Evolutionary conservation across 2,888 invertebrate species (phyloP).

Genomic region (Cybosia mesomella): DNA sequence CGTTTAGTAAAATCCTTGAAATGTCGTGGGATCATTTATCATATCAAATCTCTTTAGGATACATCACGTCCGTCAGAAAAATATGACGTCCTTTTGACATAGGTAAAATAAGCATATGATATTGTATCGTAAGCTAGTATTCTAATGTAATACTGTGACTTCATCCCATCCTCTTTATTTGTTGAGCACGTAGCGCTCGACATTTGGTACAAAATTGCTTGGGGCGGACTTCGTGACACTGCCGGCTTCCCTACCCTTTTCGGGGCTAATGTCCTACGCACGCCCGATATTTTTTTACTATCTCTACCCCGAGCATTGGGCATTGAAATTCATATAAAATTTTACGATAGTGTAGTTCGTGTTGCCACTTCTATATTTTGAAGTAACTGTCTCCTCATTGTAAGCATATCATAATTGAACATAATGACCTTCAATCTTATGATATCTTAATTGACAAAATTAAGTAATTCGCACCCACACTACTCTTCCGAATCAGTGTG

Average conservation of each 20-base stretch:
- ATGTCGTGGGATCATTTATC: slow-evolving; percentile 45
- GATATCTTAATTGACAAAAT: neutral
- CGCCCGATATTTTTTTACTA: slow-evolving; percentile 74
- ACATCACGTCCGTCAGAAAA: slow-evolving; percentile 50
- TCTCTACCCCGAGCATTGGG: slow-evolving; percentile 63
- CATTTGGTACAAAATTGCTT: slow-evolving; percentile 86
- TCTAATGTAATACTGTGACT: slow-evolving; percentile 73
- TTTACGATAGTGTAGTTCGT: slow-evolving; percentile 49
- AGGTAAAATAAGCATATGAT: slow-evolving; percentile 51
- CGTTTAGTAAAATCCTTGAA: slow-evolving; percentile 36
- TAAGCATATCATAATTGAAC: neutral
- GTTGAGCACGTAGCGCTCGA: slow-evolving; percentile 83
- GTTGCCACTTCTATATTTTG: slow-evolving; percentile 29
- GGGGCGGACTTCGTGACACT: slow-evolving; percentile 81
- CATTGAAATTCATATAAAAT: slow-evolving; percentile 70
- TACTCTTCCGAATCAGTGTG: too few relatives aligned
- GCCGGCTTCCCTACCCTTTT: slow-evolving; percentile 71
- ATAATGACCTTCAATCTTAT: neutral
- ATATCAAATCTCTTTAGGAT: slow-evolving; percentile 46
- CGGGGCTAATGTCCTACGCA: slow-evolving; percentile 76
- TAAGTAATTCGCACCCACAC: too few relatives aligned
- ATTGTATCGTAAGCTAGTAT: slow-evolving; percentile 68
- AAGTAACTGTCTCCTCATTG: neutral
- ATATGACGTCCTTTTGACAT: slow-evolving; percentile 48
- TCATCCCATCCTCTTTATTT: slow-evolving; percentile 83